Percentiles rank a stretch among this genome's conserved stretches.
These are phyloP conservation scores for Pycnomerus fuliginosus DNA, from an alignment of 2,888 invertebrate genomes.

Conservation along the genomic window DNA sequence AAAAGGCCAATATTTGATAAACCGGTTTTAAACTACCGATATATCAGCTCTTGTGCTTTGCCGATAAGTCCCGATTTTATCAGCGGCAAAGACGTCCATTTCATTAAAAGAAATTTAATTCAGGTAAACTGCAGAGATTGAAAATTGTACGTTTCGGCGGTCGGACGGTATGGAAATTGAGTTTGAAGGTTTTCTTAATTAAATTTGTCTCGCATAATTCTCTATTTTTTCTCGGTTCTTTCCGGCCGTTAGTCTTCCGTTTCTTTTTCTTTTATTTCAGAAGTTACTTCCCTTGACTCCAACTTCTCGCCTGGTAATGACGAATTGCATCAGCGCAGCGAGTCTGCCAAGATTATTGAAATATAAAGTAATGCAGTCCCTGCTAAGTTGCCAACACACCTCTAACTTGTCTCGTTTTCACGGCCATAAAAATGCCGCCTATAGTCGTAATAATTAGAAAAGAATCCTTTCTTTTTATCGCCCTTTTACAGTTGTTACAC, in stretches of 20 bases:
- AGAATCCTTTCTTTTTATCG: too few species aligned
- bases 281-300: slow-evolving; percentile 18
- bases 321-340: slow-evolving; percentile 24
- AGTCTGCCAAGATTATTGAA: slow-evolving; percentile 16
- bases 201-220: slow-evolving; percentile 29
- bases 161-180: slow-evolving; percentile 29
- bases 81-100: slow-evolving; percentile 32
- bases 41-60: slow-evolving; percentile 44
- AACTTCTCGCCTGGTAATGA: slow-evolving; percentile 22
- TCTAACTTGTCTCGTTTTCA: too few species aligned
- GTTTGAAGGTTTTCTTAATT: slow-evolving; percentile 31
- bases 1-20: slow-evolving; percentile 44
- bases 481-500: too few species aligned
- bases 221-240: slow-evolving; percentile 18
- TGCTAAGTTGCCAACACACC: too few species aligned
- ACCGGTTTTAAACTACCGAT: slow-evolving; percentile 43
- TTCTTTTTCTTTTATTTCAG: slow-evolving; percentile 18
- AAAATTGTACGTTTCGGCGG: slow-evolving; percentile 11
- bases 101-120: slow-evolving; percentile 21
- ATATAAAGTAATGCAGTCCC: too few species aligned
- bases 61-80: slow-evolving; percentile 32
- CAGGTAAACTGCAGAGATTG: slow-evolving; percentile 16
- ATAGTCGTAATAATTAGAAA: too few species aligned
- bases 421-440: too few species aligned
- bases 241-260: slow-evolving; percentile 15